phyloP scores from a whole-genome alignment of 2,888 invertebrate species.

The Ophraella communa region DNA sequence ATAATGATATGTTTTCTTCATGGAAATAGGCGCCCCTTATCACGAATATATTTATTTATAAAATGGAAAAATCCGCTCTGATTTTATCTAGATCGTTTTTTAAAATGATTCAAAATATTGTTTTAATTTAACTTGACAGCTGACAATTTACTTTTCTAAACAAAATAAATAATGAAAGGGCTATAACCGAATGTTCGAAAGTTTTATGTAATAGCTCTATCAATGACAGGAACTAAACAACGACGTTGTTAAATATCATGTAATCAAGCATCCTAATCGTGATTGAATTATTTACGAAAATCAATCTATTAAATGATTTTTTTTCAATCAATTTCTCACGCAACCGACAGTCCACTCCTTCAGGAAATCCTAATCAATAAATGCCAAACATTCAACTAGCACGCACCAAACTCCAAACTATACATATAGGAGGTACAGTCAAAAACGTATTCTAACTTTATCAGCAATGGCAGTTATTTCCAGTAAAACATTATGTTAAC shows the following conservation, averaged over 20 bases:
- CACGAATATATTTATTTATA: no score
- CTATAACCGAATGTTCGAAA: background rate
- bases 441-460: no score
- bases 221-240: background rate
- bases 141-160: background rate
- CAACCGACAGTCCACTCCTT: constrained; percentile 10
- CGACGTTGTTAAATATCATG: background rate
- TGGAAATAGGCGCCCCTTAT: no score
- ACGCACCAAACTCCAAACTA: no score
- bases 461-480: no score
- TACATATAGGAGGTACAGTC: no score
- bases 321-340: constrained; percentile 24
- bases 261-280: background rate
- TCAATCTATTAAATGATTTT: constrained; percentile 11
- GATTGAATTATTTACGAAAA: background rate
- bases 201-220: background rate
- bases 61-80: no score
- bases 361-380: constrained; percentile 17
- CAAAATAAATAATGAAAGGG: background rate
- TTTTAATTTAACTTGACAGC: no score
- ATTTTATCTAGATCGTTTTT: no score
- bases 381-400: constrained; percentile 5
- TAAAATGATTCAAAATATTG: no score
- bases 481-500: no score
- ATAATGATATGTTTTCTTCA: no score